Base-by-base conservation (phyloP, 2,888 invertebrate genomes). In the Rhorus exstirpatorius region DNA sequence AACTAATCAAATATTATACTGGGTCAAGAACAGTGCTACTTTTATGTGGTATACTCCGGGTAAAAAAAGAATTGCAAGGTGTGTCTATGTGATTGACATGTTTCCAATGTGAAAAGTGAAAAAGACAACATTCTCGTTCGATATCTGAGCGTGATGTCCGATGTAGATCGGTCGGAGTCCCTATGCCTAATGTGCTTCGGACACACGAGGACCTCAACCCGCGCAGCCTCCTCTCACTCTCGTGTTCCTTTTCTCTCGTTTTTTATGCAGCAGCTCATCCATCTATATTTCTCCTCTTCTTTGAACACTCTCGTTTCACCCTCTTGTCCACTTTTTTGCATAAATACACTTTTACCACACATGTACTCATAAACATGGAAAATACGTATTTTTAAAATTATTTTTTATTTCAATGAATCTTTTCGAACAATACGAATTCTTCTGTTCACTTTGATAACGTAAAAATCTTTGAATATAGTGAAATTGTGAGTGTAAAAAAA, bases 81-180 rank as follows among this genome's bases (percentile, higher is more conserved):
- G 82, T 84, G 79, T 84, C 77, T 60, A 51, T n/a, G 17, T 67
- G 79, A 60, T 72, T 67, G 82, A 79, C 79, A 71, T 67, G 55
- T 70, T 70, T 44, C 35, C 41, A 44, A 31, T 68, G 71, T 51
- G 83, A 70, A 79, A 83, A 49, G 74, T 63, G 51, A 81, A 83
- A 84, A 46, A 49, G 10, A 38, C 4, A 51, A 63, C 49, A n/a
- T 65, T 79, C 61, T 31, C 53, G 41, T 44, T 35, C 41, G 67
- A 44, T n/a, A 74, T 61, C 67, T 17, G 44, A 26, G 21, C 72
- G 31, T 31, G 31, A 49, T 60, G 51, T 61, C 44, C 60, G 44
- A 12, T 41, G 38, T 41, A 14, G 70, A 55, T 68, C 53, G 67
- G 41, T 61, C 35, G 44, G 19, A 31, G 71, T 38, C 60, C 38